Evolutionary conservation across 2,797 vertebrate genomes (phyloP), one percentile per base, ranked within the genome.

Genomic region (Petrocephalus schoutedeni): DNA sequence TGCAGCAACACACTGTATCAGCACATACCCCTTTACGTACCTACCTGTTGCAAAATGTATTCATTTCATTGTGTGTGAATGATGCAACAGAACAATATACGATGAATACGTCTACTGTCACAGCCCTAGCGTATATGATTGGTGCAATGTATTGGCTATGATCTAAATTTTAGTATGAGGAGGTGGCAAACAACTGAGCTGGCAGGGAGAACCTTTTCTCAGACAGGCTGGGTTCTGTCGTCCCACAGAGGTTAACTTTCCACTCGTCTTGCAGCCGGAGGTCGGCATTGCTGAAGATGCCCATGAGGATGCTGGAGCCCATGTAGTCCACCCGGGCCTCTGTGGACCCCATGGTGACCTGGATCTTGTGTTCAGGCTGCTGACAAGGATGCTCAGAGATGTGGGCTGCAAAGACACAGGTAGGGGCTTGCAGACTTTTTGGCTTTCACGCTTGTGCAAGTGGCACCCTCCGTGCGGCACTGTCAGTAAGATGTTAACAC

Each of bases 281-380:
- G 91, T 99, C 97, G 0, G 98, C 98, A 53, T 99, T 99, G 93
- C 98, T 99, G 93, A 99, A 99, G 89, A 99, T 96, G 0, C 98
- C 98, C 98, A 99, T 99, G 86, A 99, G 95, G 93, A 99, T 99
- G 91, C 98, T 99, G 90, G 98, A 98, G 80, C 98, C 98, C 98
- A 99, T 99, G 91, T 99, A 99, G 93, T 99, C 98, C 90, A 99
- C 97, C 3, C 98, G 97, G 0, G 98, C 97, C 94, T 99, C 98
- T 0, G 98, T 99, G 8, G 98, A 99, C 71, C 98, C 98, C 98
- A 99, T 97, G 4, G 98, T 99, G 93, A 99, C 98, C 92, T 99
- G 97, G 93, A 99, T 98, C 95, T 99, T 99, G 90, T 99, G 98
- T 93, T 95, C 98, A 88, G 98, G 98, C 83, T 99, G 98, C 91